phyloP scores from a whole-genome alignment of 2,797 vertebrate genomes.

The Pitangus sulphuratus region DNA sequence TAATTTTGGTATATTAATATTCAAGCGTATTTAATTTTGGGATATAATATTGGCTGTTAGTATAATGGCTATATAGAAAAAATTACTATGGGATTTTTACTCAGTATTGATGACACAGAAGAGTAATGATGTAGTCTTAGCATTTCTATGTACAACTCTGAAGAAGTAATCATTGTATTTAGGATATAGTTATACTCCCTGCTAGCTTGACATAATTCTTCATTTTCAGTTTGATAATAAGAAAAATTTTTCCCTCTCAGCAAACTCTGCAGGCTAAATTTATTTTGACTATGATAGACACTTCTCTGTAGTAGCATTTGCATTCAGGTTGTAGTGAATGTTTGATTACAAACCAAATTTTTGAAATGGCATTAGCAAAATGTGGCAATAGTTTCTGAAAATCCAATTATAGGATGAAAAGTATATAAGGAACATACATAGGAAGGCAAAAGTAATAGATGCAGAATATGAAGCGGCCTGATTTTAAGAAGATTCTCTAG shows the following conservation, averaged over 20 bases:
- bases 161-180: not conserved
- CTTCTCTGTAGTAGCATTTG: not conserved
- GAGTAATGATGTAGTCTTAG: not conserved
- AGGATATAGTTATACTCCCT: not conserved
- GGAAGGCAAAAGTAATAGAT: not conserved
- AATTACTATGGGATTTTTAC: fast-evolving
- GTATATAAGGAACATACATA: not conserved
- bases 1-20: not conserved
- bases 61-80: not conserved
- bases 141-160: not conserved
- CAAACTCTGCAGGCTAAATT: not conserved
- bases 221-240: not conserved
- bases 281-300: not conserved
- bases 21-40: not conserved
- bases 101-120: not conserved
- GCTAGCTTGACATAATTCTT: not conserved
- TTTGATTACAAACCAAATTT: not conserved
- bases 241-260: not conserved
- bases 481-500: not conserved
- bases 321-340: not conserved
- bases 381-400: not conserved
- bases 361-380: not conserved
- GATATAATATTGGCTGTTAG: not conserved
- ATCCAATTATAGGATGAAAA: not conserved
- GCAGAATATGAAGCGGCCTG: not conserved